Percentiles rank a stretch among this genome's conserved stretches.
Evolutionary conservation across 2,888 invertebrate genomes (phyloP).

Genomic region (Hydriomena furcata): DNA sequence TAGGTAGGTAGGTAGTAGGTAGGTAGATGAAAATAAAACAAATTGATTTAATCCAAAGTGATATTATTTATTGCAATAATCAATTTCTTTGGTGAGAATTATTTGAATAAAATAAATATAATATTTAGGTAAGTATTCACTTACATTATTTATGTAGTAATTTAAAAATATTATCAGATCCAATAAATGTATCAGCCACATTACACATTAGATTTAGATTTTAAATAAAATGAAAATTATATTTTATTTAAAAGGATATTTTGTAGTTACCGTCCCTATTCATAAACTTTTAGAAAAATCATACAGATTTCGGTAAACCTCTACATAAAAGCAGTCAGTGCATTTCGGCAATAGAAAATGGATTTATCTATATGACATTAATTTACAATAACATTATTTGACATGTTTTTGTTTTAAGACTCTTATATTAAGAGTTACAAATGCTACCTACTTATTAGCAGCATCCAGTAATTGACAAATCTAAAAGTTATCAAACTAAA

Average conservation of each 20-base stretch:
- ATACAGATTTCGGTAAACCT: too few relatives aligned
- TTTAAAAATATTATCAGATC: constrained; percentile 48
- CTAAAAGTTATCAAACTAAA: neutral
- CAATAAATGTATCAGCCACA: constrained; percentile 29
- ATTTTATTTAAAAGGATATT: too few relatives aligned
- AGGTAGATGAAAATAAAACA: constrained; percentile 48
- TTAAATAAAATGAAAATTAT: too few relatives aligned
- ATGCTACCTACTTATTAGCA: too few relatives aligned
- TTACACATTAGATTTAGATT: neutral
- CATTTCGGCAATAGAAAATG: too few relatives aligned
- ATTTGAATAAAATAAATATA: constrained; percentile 51
- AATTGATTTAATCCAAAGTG: constrained; percentile 58
- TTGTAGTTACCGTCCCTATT: too few relatives aligned
- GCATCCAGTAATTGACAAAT: too few relatives aligned
- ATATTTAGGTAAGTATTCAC: neutral
- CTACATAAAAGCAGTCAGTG: too few relatives aligned
- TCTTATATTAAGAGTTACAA: too few relatives aligned
- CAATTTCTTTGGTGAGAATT: constrained; percentile 77
- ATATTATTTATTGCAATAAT: constrained; percentile 74
- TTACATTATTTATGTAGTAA: neutral
- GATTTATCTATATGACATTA: neutral
- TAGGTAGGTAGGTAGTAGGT: too few relatives aligned
- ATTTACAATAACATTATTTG: neutral
- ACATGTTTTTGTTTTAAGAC: too few relatives aligned
- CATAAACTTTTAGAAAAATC: too few relatives aligned